Conservation (phyloP, 2,888 invertebrate species). For the Blomia tropicalis region DNA sequence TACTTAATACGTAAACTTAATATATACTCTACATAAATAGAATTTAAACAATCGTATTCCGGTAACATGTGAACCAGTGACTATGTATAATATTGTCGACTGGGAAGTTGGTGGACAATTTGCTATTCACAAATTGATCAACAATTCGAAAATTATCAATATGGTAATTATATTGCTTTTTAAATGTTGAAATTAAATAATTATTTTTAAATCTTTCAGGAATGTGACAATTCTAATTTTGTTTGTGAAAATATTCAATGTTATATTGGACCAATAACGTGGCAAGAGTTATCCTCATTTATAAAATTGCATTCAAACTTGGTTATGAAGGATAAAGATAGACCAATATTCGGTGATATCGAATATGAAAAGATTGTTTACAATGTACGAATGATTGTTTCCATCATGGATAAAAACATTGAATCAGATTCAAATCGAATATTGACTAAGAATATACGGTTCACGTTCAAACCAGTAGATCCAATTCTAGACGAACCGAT, state of each 20-base stretch:
- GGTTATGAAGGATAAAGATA: neutral
- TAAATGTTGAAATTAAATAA: neutral
- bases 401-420: neutral
- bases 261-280: neutral
- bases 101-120: neutral
- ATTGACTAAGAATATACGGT: neutral
- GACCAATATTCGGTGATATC: too few species aligned
- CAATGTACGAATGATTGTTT: neutral
- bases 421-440: neutral
- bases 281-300: neutral
- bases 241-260: neutral
- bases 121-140: neutral
- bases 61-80: neutral
- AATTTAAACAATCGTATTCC: conserved; percentile 10
- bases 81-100: neutral
- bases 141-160: neutral
- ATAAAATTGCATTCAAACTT: neutral
- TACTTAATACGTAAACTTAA: neutral
- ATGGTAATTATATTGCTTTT: neutral
- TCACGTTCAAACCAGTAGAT: neutral
- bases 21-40: too few species aligned
- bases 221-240: neutral
- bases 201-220: neutral
- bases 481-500: neutral
- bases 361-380: neutral